A percentile compares a stretch with the other conserved stretches of the same genome.
Conservation (phyloP, 2,888 invertebrate genomes). For the Pseudoips prasinana region DNA sequence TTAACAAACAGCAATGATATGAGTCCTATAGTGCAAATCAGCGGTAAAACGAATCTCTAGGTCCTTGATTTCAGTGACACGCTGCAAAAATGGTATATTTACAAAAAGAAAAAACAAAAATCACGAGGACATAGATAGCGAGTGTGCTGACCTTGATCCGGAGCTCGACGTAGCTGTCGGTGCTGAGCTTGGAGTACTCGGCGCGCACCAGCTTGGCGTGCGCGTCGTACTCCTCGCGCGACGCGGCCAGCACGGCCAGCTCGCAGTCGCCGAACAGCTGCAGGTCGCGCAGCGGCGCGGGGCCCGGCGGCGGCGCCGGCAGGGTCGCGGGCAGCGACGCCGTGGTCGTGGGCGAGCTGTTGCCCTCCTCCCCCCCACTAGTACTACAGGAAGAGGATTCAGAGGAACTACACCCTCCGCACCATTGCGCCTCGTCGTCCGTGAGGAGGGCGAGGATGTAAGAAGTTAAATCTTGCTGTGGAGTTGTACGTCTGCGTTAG, state of each 20-base stretch:
- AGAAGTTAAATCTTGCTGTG: conserved; percentile 65
- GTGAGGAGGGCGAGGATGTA: conserved; percentile 68
- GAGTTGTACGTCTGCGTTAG: conserved; percentile 3
- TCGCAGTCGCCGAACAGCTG: conserved; percentile 71
- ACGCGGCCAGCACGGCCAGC: conserved; percentile 65
- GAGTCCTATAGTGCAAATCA: too few relatives aligned
- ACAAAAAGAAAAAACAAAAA: too few relatives aligned
- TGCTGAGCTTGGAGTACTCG: conserved; percentile 58
- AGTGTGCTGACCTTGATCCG: conserved; percentile 61
- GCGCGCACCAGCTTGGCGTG: conserved; percentile 66
- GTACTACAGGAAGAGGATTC: conserved; percentile 16
- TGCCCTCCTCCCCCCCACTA: too few relatives aligned
- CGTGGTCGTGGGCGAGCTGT: too few relatives aligned
- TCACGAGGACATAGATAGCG: too few relatives aligned
- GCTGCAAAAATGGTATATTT: too few relatives aligned
- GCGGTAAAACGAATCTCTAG: too few relatives aligned
- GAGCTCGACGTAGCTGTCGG: conserved; percentile 56
- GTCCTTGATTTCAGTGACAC: too few relatives aligned
- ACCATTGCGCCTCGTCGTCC: conserved; percentile 64
- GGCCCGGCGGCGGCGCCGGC: conserved; percentile 17
- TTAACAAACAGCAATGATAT: too few relatives aligned
- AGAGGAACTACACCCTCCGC: conserved; percentile 42
- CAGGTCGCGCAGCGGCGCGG: conserved; percentile 53
- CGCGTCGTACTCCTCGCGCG: conserved; percentile 58
- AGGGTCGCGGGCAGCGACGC: neutral